Conservation (phyloP, 2,113 vertebrate species). For the Glareola pratincola region DNA sequence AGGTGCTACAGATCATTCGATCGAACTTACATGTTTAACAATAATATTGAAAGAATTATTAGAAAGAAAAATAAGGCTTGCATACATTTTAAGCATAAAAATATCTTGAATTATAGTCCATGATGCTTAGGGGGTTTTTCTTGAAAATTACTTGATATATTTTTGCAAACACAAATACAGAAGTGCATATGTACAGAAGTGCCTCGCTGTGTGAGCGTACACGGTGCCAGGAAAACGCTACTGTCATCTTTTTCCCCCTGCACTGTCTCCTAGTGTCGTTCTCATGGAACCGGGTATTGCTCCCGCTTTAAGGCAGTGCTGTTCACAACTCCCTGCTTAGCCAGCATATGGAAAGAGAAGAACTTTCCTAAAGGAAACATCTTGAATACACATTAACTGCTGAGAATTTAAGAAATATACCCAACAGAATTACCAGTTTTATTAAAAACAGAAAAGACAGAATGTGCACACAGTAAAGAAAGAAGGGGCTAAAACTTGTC, state of each 20-base stretch:
- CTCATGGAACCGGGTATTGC: not conserved
- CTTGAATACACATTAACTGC: not conserved
- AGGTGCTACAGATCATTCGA: not conserved
- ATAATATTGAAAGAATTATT: too few relatives aligned
- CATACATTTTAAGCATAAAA: not conserved
- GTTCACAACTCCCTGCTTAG: not conserved
- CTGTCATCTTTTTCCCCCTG: not conserved
- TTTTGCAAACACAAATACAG: not conserved
- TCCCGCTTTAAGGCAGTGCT: not conserved
- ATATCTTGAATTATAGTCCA: not conserved
- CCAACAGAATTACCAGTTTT: not conserved
- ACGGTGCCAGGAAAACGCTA: not conserved
- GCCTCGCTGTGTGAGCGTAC: not conserved
- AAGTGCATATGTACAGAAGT: too few relatives aligned
- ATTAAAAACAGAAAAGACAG: not conserved
- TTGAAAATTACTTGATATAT: not conserved
- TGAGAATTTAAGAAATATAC: not conserved
- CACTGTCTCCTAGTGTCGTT: not conserved
- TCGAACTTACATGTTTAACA: not conserved
- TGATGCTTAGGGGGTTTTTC: rapidly evolving
- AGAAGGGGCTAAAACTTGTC: not conserved
- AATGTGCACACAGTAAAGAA: not conserved
- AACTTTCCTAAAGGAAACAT: not conserved
- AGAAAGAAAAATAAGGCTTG: not conserved
- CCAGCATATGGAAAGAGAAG: not conserved